Base-by-base conservation (phyloP, 2,888 invertebrate genomes). In the Rambutsinella grinnellia region DNA sequence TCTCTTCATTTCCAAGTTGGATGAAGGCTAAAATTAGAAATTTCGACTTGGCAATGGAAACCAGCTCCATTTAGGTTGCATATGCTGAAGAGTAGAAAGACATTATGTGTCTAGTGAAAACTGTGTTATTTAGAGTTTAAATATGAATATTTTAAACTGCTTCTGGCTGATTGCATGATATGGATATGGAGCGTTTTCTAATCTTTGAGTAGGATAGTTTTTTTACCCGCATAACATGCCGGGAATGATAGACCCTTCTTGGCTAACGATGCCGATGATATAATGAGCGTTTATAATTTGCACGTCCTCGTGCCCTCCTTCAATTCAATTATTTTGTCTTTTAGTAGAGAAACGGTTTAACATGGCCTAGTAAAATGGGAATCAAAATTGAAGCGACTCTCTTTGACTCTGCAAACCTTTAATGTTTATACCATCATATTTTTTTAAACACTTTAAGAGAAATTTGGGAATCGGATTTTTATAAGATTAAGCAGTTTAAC, bases 231-330 rank as follows among this genome's bases (percentile, higher is more conserved):
- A 36, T 5, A 36, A 36, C n/a, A n/a, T n/a, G n/a, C n/a, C n/a
- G n/a, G n/a, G n/a, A n/a, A n/a, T n/a, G n/a, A n/a, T n/a, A n/a
- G n/a, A n/a, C n/a, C n/a, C n/a, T n/a, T 36, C 13, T 36, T 36
- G 36, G 36, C 36, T 36, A 36, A 54, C 51, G 65, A 65, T 65
- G 54, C 36, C 15, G 27, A 28, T 49, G 47, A 54, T 27, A 61
- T 61, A 61, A 51, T 69, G 57, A 60, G 46, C 46, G 26, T 53
- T 36, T 69, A 61, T 69, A 61, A 61, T 69, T 61, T 54, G 46
- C 54, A 54, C 61, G 69, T 46, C 69, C 69, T 61, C 61, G 61
- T 69, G 69, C 69, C 69, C 69, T 69, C 69, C 54, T 69, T 69
- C 61, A 61, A 61, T 61, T 61, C 61, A 61, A 69, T 61, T 61